phyloP scores from a whole-genome alignment of 2,888 invertebrate species.

The Acrobasis suavella region DNA sequence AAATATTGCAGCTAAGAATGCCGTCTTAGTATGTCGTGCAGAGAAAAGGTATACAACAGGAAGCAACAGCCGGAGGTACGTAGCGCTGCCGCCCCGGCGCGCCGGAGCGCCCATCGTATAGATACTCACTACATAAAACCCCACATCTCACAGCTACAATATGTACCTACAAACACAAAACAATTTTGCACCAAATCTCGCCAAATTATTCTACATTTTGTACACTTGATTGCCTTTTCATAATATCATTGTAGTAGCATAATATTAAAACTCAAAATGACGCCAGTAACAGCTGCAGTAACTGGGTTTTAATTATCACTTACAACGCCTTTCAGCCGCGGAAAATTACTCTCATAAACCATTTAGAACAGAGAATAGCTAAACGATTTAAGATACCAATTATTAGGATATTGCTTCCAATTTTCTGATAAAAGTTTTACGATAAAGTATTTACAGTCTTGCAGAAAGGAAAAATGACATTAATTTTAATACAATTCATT shows the following conservation, averaged over 20 bases:
- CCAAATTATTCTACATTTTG: constrained; percentile 46
- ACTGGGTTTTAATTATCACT: constrained; percentile 79
- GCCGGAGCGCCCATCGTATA: constrained; percentile 1
- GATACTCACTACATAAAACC: constrained; percentile 1
- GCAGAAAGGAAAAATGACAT: constrained; percentile 9
- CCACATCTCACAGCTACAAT: neutral
- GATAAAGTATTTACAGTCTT: neutral
- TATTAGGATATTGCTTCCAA: constrained; percentile 55
- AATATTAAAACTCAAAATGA: constrained; percentile 68
- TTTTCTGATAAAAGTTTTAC: constrained; percentile 36
- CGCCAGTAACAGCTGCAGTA: constrained; percentile 73
- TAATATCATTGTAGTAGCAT: constrained; percentile 50
- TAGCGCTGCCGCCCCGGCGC: constrained; percentile 10
- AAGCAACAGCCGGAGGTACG: constrained; percentile 58
- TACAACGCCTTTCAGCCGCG: constrained; percentile 71
- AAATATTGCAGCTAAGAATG: constrained; percentile 35
- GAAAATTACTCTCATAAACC: constrained; percentile 74
- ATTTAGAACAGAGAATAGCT: constrained; percentile 64
- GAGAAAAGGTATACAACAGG: constrained; percentile 52
- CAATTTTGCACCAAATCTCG: constrained; percentile 6
- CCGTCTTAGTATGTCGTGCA: constrained; percentile 37
- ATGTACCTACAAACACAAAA: constrained; percentile 7
- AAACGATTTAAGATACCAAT: constrained; percentile 63
- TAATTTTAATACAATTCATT: constrained; percentile 29
- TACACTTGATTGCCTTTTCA: constrained; percentile 57